A percentile compares a stretch with the other conserved stretches of the same genome.
Conservation (phyloP, 2,888 invertebrate species). For the Gisinianus flammeolus region DNA sequence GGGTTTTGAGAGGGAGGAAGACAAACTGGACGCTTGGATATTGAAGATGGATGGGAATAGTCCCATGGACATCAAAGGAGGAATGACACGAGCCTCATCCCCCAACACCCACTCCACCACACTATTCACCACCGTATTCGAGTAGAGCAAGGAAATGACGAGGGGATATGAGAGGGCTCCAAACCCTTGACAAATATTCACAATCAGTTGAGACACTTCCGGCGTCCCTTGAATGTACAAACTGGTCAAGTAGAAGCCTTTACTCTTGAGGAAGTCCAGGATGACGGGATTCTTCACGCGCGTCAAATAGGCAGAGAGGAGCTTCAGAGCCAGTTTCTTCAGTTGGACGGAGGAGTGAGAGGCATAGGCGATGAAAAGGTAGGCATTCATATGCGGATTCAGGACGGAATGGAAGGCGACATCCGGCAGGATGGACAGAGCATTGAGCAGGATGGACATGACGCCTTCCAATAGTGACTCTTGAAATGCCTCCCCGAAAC, state of each 20-base stretch:
- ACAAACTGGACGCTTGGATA: slow-evolving; percentile 26
- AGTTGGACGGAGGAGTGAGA: slow-evolving; percentile 52
- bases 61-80: slow-evolving; percentile 54
- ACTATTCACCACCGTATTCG: slow-evolving; percentile 48
- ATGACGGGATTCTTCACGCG: slow-evolving; percentile 52
- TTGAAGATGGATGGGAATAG: slow-evolving; percentile 54
- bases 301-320: slow-evolving; percentile 53
- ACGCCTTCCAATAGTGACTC: slow-evolving; percentile 56
- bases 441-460: slow-evolving; percentile 56
- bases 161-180: slow-evolving; percentile 56
- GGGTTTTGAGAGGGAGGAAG: slow-evolving; percentile 39
- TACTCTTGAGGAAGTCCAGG: slow-evolving; percentile 50
- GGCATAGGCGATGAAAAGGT: slow-evolving; percentile 54
- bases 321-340: slow-evolving; percentile 54
- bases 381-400: slow-evolving; percentile 49
- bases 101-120: slow-evolving; percentile 53
- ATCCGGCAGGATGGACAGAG: slow-evolving; percentile 57
- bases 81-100: slow-evolving; percentile 46
- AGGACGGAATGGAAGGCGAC: slow-evolving; percentile 53
- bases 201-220: slow-evolving; percentile 45
- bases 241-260: slow-evolving; percentile 55
- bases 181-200: slow-evolving; percentile 53
- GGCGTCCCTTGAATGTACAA: slow-evolving; percentile 52
- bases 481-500: slow-evolving; percentile 48
- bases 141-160: slow-evolving; percentile 51